These are phyloP conservation scores for Tethya wilhelma DNA, from an alignment of 37 sponge, comb jelly and placozoan genomes.

Conservation along the genomic window DNA sequence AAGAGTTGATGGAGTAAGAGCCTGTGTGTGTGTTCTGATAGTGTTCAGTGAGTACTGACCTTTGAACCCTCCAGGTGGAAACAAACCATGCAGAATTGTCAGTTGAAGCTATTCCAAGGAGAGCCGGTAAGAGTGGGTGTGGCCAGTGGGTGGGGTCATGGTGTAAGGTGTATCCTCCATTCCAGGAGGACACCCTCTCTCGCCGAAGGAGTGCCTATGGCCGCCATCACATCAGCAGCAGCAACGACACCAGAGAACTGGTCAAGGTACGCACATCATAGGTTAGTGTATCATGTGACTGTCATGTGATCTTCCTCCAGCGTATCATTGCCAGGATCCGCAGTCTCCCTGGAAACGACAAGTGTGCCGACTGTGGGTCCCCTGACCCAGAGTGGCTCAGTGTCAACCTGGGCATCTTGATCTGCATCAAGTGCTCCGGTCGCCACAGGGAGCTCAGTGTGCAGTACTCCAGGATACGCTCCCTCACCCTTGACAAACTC, in stretches of 20 bases:
- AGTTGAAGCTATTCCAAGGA: slow-evolving; percentile 64
- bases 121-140: slow-evolving; percentile 30
- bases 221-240: not conserved
- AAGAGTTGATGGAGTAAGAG: slow-evolving; percentile 71
- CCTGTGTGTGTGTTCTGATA: not conserved
- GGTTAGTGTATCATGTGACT: not conserved
- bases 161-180: not conserved
- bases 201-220: slow-evolving; percentile 7
- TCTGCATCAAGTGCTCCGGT: slow-evolving; percentile 98
- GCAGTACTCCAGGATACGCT: slow-evolving; percentile 94
- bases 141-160: not conserved
- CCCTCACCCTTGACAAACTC: slow-evolving; percentile 88
- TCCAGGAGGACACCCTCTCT: slow-evolving; percentile 5
- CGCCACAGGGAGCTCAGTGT: slow-evolving; percentile 92
- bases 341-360: slow-evolving; percentile 71
- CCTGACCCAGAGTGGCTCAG: slow-evolving; percentile 98
- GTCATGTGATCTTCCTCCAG: slow-evolving; percentile 1
- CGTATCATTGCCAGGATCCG: slow-evolving; percentile 50
- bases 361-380: slow-evolving; percentile 80
- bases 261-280: slow-evolving; percentile 1
- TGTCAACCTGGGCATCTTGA: slow-evolving; percentile 94
- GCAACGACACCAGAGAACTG: not conserved
- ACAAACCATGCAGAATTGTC: slow-evolving; percentile 67
- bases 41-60: not conserved
- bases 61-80: slow-evolving; percentile 42